Evolutionary conservation across 2,888 invertebrate species (phyloP).

Genomic region (Dynastes tityus): DNA sequence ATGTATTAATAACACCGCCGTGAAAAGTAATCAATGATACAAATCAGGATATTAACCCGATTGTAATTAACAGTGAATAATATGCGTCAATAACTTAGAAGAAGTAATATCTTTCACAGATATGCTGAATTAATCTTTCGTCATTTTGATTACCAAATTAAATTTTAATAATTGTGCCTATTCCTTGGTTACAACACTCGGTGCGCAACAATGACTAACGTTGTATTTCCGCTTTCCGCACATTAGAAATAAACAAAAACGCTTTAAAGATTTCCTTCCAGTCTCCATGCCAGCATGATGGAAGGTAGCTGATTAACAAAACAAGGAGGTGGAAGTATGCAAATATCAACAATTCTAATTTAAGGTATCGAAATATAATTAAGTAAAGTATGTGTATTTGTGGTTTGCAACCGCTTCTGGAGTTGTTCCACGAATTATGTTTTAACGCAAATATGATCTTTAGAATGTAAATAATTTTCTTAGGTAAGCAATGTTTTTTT

Average conservation of each 20-base stretch:
- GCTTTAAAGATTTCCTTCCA: background rate
- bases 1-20: too few species aligned
- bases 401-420: too few species aligned
- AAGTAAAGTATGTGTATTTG: too few species aligned
- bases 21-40: too few species aligned
- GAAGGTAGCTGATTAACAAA: too few species aligned
- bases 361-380: too few species aligned
- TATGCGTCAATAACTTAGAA: background rate
- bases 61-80: slow-evolving; percentile 11
- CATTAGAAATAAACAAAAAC: slow-evolving; percentile 20
- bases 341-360: too few species aligned
- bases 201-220: slow-evolving; percentile 19
- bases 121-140: slow-evolving; percentile 22
- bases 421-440: too few species aligned
- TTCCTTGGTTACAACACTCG: slow-evolving; percentile 14
- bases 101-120: slow-evolving; percentile 25
- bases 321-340: too few species aligned
- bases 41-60: background rate
- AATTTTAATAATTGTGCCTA: slow-evolving; percentile 20
- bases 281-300: background rate
- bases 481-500: too few species aligned
- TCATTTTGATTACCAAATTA: slow-evolving; percentile 28
- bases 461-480: too few species aligned
- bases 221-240: slow-evolving; percentile 13
- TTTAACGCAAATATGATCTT: too few species aligned